Evolutionary conservation across 2,113 vertebrate genomes (phyloP).

Genomic region (Zosterops japonicus): DNA sequence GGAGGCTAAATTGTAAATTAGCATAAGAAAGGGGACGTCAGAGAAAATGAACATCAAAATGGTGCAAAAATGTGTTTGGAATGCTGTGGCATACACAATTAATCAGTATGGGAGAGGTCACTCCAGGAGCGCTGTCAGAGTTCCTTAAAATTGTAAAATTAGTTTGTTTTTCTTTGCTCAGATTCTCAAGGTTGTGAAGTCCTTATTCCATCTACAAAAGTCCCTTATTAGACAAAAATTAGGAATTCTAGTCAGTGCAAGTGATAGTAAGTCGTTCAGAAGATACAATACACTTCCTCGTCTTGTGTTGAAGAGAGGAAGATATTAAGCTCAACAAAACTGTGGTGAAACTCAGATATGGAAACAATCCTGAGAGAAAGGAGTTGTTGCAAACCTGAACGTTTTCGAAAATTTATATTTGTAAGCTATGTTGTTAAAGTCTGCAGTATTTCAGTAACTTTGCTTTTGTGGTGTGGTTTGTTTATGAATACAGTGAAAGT

Average conservation of each 20-base stretch:
- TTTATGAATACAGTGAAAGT: background rate
- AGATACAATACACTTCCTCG: background rate
- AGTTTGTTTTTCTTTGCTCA: background rate
- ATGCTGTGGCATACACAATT: background rate
- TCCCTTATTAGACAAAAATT: background rate
- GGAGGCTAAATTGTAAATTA: background rate
- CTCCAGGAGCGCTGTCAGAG: background rate
- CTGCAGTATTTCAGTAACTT: background rate
- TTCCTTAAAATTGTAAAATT: background rate
- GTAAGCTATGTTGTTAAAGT: background rate
- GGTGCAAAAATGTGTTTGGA: background rate
- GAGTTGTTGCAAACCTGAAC: background rate
- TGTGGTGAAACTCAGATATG: rapidly evolving
- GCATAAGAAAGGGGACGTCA: rapidly evolving
- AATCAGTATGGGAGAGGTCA: background rate
- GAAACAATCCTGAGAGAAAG: background rate
- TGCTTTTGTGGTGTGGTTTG: rapidly evolving
- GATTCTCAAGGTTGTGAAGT: background rate
- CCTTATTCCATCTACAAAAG: background rate
- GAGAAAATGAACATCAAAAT: background rate
- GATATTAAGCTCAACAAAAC: background rate
- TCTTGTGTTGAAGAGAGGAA: background rate
- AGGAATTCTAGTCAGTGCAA: background rate
- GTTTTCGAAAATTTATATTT: background rate
- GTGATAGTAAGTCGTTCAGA: background rate